Base-by-base conservation (phyloP, 2,888 invertebrate species). In the Abrostola tripartita region DNA sequence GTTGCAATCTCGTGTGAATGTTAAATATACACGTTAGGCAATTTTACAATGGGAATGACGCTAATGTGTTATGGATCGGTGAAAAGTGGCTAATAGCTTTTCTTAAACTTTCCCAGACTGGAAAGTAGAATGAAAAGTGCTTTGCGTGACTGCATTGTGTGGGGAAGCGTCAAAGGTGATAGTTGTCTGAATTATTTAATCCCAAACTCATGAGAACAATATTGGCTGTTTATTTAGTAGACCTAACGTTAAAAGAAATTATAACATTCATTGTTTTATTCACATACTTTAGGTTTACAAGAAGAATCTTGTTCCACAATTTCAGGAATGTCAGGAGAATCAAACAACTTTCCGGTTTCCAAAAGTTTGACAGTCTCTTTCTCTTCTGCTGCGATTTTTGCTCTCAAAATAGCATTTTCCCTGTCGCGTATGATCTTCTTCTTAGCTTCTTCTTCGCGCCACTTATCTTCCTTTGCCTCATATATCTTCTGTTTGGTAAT, bases 331-430 rank as follows among this genome's bases (percentile, higher is more conserved):
- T 12, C 47, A 8, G 64, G 54, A 37, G 66, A 55, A 65, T 87
- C 85, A 71, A 88, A 92, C 50, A 92, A 71, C 76, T 90, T 88
- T 36, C 92, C 93, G 12, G 83, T 65, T 79, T 93, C 92, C 7
- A 94, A 64, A 49, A 86, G 82, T 47, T 75, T 84, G 0, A 92
- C 79, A 6, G 79, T 71, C 78, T 85, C 86, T 40, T 35, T 77
- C 69, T 94, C 94, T 65, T 94, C 91, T 6, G 51, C 78, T 9
- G 88, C 90, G 9, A 92, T 87, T 76, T 76, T 86, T 6, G 78
- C 86, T 79, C 77, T 92, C 61, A 91, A 37, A 60, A 81, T 84
- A 37, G 86, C 90, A 36, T 84, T 42, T 73, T 90, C 79, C 64
- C 70, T 85, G 63, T 92, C 94, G 12, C 91, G 86, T 54, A 89